Percentiles rank a stretch among this genome's conserved stretches.
phyloP scores from a whole-genome alignment of 2,888 invertebrate genomes.

The Yponomeuta malinellus region DNA sequence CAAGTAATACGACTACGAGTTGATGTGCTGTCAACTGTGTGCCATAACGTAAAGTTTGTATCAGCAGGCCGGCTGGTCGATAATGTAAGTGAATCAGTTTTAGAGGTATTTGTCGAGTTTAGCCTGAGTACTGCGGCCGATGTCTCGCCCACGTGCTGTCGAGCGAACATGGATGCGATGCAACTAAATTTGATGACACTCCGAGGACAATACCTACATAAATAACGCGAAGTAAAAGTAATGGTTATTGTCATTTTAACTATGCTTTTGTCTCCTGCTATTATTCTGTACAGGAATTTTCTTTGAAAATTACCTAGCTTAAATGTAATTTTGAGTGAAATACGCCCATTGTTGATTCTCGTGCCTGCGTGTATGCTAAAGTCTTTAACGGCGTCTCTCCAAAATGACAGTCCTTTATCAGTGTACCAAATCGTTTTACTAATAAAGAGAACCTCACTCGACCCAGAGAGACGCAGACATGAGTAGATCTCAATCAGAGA shows the following conservation, averaged over 20 bases:
- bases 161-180: background rate
- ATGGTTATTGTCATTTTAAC: conserved; percentile 6
- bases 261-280: background rate
- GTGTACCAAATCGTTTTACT: background rate
- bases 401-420: background rate
- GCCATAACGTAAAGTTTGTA: too few relatives aligned
- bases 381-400: background rate
- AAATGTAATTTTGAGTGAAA: background rate
- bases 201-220: conserved; percentile 1
- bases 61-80: background rate
- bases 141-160: conserved; percentile 12
- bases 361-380: background rate
- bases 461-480: background rate
- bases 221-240: background rate
- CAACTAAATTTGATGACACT: conserved; percentile 6
- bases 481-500: too few relatives aligned
- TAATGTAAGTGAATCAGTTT: conserved; percentile 10
- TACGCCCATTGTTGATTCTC: background rate
- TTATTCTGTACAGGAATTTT: background rate
- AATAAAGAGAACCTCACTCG: background rate
- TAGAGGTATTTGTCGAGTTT: conserved; percentile 3
- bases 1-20: too few relatives aligned
- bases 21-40: too few relatives aligned
- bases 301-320: background rate
- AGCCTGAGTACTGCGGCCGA: background rate